These are phyloP conservation scores for Notothenia coriiceps DNA, from an alignment of 2,113 vertebrate species.

Conservation along the genomic window DNA sequence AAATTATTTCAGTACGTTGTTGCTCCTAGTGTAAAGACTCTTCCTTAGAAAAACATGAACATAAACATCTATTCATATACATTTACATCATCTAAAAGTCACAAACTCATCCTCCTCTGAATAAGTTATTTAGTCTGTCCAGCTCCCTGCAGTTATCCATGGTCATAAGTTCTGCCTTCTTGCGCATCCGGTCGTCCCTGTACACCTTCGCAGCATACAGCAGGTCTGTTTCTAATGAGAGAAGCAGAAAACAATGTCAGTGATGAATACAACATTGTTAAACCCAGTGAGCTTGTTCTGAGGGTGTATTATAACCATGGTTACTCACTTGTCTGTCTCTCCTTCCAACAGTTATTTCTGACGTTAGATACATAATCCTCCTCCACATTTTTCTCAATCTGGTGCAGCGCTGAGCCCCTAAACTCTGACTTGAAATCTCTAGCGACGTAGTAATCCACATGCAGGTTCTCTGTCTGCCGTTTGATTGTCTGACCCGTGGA, in stretches of 20 bases:
- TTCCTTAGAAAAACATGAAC: slow-evolving; percentile 74
- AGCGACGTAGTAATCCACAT: slow-evolving; percentile 92
- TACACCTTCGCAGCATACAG: slow-evolving; percentile 96
- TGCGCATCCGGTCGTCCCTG: slow-evolving; percentile 92
- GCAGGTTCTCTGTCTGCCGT: slow-evolving; percentile 94
- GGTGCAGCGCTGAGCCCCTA: slow-evolving; percentile 91
- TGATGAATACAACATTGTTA: not conserved
- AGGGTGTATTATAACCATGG: not conserved
- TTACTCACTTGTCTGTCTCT: slow-evolving; percentile 95
- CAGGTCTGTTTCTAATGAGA: slow-evolving; percentile 92
- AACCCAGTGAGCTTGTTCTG: not conserved
- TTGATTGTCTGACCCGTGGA: slow-evolving; percentile 93
- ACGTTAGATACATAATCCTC: slow-evolving; percentile 96
- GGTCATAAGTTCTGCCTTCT: slow-evolving; percentile 94
- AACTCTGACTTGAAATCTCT: slow-evolving; percentile 97
- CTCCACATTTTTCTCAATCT: slow-evolving; percentile 96
- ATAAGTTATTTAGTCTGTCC: slow-evolving; percentile 93
- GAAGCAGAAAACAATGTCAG: slow-evolving; percentile 24
- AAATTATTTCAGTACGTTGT: slow-evolving; percentile 59
- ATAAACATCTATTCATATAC: slow-evolving; percentile 77
- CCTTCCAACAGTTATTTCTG: slow-evolving; percentile 98
- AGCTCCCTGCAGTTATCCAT: slow-evolving; percentile 98
- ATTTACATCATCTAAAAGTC: slow-evolving; percentile 65
- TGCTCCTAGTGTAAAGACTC: slow-evolving; percentile 71
- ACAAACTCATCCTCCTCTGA: slow-evolving; percentile 90